Base-by-base conservation (phyloP, 2,888 invertebrate species). In the Cheilosia scutellata region DNA sequence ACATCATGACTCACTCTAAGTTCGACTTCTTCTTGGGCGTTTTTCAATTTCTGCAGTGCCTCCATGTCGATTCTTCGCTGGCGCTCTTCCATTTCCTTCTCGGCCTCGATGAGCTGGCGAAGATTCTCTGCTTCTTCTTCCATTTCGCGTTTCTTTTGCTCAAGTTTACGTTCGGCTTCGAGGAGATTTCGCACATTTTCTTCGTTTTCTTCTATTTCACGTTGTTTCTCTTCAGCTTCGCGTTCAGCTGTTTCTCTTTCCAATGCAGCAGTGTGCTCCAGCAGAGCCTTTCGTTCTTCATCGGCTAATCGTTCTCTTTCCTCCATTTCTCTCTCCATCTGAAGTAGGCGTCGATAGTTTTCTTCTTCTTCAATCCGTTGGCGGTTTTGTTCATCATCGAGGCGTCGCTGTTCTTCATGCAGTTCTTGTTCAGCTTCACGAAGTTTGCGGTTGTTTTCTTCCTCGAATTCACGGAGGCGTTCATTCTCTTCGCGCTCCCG, bases 21-120 rank as follows among this genome's bases (percentile, higher is more conserved):
- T 11, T 89, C 88, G 60, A 89, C 89, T 27, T 89, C 88, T 72
- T 91, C 90, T 27, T 78, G 87, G 27, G 90, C 90, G 60, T 82
- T 88, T 6, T 87, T 89, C 0, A 91, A 53, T 0, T 88, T 82
- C 4, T 89, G 87, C 44, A 91, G 77, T 0, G 91, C 92, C 62
- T 91, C 90, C 2, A 88, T 88, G 57, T 90, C 89, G 4, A 89
- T 76, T 82, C 88, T 87, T 31, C 89, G 88, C 9, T 89, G 89
- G 16, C 91, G 49, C 63, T 89, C 89, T 11, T 90, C 91, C 91
- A 92, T 92, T 87, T 92, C 90, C 75, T 90, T 89, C 72, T 91
- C 91, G 20, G 92, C 92, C 77, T 91, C 87, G 40, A 87, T 68
- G 6, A 82, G 82, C 31, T 49, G 20, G 9, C 72, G 77, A 20